Evolutionary conservation across 2,113 vertebrate genomes (phyloP).

Genomic region (Colaptes auratus): DNA sequence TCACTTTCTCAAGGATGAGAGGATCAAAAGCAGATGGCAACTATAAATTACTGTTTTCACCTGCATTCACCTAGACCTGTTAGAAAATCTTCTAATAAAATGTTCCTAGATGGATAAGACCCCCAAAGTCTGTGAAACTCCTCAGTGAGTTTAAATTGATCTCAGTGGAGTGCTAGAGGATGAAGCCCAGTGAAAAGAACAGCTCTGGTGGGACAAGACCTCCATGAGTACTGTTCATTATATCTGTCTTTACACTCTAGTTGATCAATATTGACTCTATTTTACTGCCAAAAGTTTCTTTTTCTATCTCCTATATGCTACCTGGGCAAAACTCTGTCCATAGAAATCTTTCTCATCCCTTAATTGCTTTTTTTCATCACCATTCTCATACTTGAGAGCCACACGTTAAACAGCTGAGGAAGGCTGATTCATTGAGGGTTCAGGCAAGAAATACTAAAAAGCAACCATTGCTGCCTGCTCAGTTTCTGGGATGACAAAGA

Average conservation of each 20-base stretch:
- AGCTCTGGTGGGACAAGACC: background rate
- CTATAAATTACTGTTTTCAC: background rate
- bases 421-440: background rate
- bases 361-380: background rate
- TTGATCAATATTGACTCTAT: background rate
- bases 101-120: background rate
- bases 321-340: background rate
- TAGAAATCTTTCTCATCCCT: background rate
- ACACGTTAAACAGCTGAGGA: background rate
- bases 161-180: background rate
- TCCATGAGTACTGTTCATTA: rapidly evolving
- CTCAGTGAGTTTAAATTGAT: background rate
- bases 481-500: background rate
- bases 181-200: background rate
- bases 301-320: background rate
- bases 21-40: background rate
- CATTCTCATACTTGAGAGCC: background rate
- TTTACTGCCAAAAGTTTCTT: background rate
- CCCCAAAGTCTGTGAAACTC: background rate
- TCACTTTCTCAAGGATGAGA: background rate
- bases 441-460: background rate
- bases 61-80: background rate
- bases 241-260: background rate
- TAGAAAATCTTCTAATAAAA: background rate
- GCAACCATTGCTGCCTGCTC: background rate